These are phyloP conservation scores for Ormia ochracea DNA, from an alignment of 2,888 invertebrate species.

Conservation along the genomic window DNA sequence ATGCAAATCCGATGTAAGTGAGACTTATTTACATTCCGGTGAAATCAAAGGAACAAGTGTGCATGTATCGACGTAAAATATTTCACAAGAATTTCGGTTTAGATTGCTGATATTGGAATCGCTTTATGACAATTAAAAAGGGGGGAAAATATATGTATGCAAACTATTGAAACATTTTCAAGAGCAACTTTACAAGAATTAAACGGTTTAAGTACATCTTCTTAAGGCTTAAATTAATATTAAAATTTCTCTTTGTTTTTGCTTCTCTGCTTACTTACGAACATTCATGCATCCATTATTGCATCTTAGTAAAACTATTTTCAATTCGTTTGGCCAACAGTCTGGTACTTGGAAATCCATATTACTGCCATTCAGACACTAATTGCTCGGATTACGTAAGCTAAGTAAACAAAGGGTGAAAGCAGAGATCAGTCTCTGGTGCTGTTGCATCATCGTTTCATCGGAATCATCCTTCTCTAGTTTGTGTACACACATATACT, in stretches of 20 bases:
- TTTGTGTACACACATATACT: background rate
- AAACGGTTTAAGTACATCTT: background rate
- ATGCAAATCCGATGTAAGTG: no score
- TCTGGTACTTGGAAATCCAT: background rate
- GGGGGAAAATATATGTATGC: no score
- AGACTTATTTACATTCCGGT: no score
- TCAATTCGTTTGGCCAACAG: background rate
- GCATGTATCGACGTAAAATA: no score
- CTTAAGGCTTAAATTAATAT: background rate
- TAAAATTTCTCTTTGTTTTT: background rate
- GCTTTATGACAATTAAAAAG: no score
- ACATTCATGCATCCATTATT: conserved; percentile 3
- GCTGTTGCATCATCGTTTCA: conserved; percentile 18
- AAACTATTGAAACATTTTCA: background rate
- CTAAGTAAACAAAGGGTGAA: conserved; percentile 56
- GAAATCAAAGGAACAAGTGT: no score
- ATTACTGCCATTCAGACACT: conserved; percentile 34
- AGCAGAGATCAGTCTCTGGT: conserved; percentile 52
- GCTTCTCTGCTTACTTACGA: background rate
- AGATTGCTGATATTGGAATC: no score
- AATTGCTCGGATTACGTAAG: conserved; percentile 60
- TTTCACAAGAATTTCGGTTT: no score
- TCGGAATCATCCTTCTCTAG: background rate
- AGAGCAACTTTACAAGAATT: background rate
- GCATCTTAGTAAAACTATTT: background rate